Percentiles rank a stretch among this genome's conserved stretches.
phyloP scores from a whole-genome alignment of 2,113 vertebrate genomes.

The Mormyrus iriodes region DNA sequence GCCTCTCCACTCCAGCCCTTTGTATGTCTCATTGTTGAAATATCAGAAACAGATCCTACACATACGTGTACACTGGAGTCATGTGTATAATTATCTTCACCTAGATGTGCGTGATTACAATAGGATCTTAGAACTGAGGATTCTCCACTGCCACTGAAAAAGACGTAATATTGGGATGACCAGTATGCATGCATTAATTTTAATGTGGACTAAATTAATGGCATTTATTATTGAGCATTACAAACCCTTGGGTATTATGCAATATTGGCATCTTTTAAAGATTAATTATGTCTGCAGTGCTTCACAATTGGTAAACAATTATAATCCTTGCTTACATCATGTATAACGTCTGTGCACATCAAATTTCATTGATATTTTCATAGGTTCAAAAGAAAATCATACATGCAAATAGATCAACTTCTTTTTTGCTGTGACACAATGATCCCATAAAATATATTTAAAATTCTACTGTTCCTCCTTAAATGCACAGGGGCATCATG shows the following conservation, averaged over 20 bases:
- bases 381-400: slow-evolving; percentile 21
- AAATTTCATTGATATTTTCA: slow-evolving; percentile 42
- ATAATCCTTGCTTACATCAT: slow-evolving; percentile 54
- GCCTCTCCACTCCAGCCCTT: background rate
- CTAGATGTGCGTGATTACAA: background rate
- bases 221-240: slow-evolving; percentile 51
- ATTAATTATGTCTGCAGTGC: slow-evolving; percentile 54
- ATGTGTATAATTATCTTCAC: background rate
- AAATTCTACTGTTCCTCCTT: background rate
- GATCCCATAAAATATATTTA: background rate
- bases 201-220: slow-evolving; percentile 55
- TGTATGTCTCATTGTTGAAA: background rate
- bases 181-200: slow-evolving; percentile 52
- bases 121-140: background rate
- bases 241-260: slow-evolving; percentile 49
- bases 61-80: background rate
- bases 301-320: slow-evolving; percentile 63
- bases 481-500: background rate
- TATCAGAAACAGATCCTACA: background rate
- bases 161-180: slow-evolving; percentile 45
- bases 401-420: slow-evolving; percentile 4
- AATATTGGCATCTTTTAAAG: slow-evolving; percentile 59
- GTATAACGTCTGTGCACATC: slow-evolving; percentile 56
- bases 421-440: background rate
- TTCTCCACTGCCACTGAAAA: background rate